These are phyloP conservation scores for Peromyscus leucopus DNA, from an alignment of 2,113 vertebrate genomes.

Conservation along the genomic window DNA sequence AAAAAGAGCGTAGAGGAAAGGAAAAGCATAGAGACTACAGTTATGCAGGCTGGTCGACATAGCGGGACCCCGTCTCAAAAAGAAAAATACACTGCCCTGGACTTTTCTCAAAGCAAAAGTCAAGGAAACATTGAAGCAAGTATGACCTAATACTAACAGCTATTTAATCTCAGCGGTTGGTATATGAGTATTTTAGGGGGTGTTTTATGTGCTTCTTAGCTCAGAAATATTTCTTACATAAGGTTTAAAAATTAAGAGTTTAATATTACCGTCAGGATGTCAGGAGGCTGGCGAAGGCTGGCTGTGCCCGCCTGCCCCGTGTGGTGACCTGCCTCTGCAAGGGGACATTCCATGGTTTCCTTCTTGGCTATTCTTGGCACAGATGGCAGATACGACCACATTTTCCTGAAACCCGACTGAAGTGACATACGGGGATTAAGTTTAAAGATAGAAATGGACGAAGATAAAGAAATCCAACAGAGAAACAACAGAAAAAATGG, in stretches of 20 bases:
- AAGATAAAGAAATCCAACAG: background rate
- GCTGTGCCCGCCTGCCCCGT: background rate
- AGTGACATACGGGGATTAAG: background rate
- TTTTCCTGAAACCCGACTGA: background rate
- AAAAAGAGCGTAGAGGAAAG: background rate
- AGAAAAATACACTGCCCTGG: background rate
- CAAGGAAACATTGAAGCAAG: conserved; percentile 3
- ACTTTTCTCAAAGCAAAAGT: conserved; percentile 53
- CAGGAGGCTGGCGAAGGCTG: background rate
- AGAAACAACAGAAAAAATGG: background rate
- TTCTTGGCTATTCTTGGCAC: background rate
- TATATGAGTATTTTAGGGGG: conserved; percentile 18
- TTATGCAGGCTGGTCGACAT: background rate
- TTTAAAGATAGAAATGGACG: background rate
- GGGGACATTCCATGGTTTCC: background rate
- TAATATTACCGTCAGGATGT: background rate
- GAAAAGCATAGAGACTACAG: background rate
- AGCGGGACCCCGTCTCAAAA: background rate
- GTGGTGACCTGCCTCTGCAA: background rate
- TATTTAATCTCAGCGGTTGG: background rate
- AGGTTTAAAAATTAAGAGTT: conserved; percentile 51
- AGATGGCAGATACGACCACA: background rate
- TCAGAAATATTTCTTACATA: conserved; percentile 43
- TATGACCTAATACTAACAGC: conserved; percentile 4
- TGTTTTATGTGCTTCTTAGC: conserved; percentile 46